Evolutionary conservation across 1,140 invertebrate species (phyloP), one percentile per base, ranked within the genome.

Genomic region (Periplaneta americana): DNA sequence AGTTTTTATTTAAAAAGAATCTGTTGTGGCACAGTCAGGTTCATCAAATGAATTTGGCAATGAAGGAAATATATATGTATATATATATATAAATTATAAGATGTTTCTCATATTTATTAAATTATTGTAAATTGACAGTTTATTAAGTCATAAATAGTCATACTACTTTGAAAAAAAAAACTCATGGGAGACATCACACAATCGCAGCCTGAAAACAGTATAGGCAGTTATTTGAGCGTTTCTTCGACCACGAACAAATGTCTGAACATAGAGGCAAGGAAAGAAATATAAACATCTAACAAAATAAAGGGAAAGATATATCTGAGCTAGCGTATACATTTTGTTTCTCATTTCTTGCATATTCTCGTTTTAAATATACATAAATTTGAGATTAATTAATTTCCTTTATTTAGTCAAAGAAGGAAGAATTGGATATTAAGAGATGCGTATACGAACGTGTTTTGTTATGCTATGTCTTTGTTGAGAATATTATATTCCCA

Each of bases 391-490:
- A 80, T 84, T 82, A 82, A 83, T 84, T 75, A 81, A 39, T 83
- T 76, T 74, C 39, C 77, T 77, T 82, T 83, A 83, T 81, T 79
- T 83, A 89, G 87, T 89, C 86, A 88, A 87, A 88, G 88, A 88
- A 89, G 88, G 88, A 89, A 89, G 88, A 89, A 88, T 88, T 89
- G 88, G 87, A 88, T 77, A 81, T 81, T 87, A 88, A 89, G 87
- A 89, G 88, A 88, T 89, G 88, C 88, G 88, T 89, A 89, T 89
- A 89, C 88, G 88, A 89, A 88, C 88, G 87, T 88, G 87, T 80
- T 84, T 81, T 34, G 39, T 82, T 66, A 66, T 66, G 13, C 48
- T 66, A 66, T 66, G 22, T 28, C 22, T n/a, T 66, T 66, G 28
- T 66, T 66, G 10, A 28, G 48, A 66, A n/a, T n/a, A n/a, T 8